Percentiles rank a stretch among this genome's conserved stretches.
Evolutionary conservation across 2,888 invertebrate species (phyloP).

Genomic region (Euzophera pinguis): DNA sequence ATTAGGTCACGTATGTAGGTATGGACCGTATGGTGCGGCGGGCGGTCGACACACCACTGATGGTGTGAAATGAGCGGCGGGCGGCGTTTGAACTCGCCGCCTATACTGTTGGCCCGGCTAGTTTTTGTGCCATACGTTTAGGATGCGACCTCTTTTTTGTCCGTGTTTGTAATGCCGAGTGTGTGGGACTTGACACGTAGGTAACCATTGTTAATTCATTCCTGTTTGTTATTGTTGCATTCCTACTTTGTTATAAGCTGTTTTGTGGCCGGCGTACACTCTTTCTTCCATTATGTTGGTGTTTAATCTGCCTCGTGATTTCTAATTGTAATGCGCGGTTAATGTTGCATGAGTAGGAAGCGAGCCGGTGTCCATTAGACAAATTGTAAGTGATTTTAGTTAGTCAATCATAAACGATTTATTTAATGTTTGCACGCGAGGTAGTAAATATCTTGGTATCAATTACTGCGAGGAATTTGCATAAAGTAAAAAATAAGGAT

Average conservation of each 20-base stretch:
- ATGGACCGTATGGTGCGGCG: background rate
- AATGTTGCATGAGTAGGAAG: conserved; percentile 45
- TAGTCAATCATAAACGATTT: conserved; percentile 55
- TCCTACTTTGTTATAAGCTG: conserved; percentile 32
- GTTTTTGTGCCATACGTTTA: conserved; percentile 71
- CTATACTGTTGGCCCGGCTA: conserved; percentile 65
- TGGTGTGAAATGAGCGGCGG: conserved; percentile 73
- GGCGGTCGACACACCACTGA: conserved; percentile 38
- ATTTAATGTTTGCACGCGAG: conserved; percentile 68
- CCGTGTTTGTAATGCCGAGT: conserved; percentile 74
- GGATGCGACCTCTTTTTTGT: conserved; percentile 73
- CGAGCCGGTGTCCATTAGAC: conserved; percentile 53
- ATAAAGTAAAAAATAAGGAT: conserved; percentile 39
- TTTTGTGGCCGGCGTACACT: conserved; percentile 20
- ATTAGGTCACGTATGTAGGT: conserved; percentile 66
- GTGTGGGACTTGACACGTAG: conserved; percentile 78
- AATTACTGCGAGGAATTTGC: conserved; percentile 57
- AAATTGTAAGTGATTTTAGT: conserved; percentile 54
- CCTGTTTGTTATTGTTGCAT: conserved; percentile 68
- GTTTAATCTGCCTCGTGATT: conserved; percentile 31
- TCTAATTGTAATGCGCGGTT: conserved; percentile 31
- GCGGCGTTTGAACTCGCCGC: conserved; percentile 63
- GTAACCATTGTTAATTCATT: conserved; percentile 71
- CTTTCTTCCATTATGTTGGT: conserved; percentile 5
- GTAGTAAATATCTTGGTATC: conserved; percentile 45